phyloP scores from a whole-genome alignment of 2,888 invertebrate species.

The Dicranocentrus wangi region DNA sequence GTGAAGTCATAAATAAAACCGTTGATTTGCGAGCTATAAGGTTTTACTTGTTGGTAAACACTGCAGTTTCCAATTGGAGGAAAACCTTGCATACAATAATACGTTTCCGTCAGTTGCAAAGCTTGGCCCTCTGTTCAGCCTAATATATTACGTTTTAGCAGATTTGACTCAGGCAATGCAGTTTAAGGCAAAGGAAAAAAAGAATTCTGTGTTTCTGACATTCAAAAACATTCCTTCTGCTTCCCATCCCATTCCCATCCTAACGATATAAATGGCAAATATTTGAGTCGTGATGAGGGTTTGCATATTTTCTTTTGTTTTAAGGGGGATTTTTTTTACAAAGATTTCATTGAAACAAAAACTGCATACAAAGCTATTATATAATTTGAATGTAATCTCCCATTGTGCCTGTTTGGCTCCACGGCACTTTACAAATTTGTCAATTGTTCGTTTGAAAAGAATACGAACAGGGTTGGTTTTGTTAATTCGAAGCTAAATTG shows the following conservation, averaged over 20 bases:
- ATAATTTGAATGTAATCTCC: background rate
- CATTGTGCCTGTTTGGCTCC: background rate
- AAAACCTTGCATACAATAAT: slow-evolving; percentile 26
- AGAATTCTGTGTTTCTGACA: background rate
- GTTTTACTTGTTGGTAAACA: slow-evolving; percentile 10
- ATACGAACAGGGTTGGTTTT: background rate
- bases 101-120: slow-evolving; percentile 33
- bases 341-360: background rate
- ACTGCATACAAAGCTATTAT: background rate
- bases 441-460: slow-evolving; percentile 10
- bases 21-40: slow-evolving; percentile 6
- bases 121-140: too few relatives aligned
- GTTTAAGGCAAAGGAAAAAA: background rate
- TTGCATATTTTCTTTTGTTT: slow-evolving; percentile 22
- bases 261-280: too few relatives aligned
- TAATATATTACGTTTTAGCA: too few relatives aligned
- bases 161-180: background rate
- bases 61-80: background rate
- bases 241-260: too few relatives aligned
- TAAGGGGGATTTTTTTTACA: too few relatives aligned
- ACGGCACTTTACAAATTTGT: slow-evolving; percentile 8
- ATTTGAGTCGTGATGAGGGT: background rate
- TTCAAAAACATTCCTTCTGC: background rate
- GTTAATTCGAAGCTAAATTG: background rate
- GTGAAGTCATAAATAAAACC: slow-evolving; percentile 43